phyloP scores from a whole-genome alignment of 1,140 invertebrate species.

The Scaptodrosophila lebanonensis region DNA sequence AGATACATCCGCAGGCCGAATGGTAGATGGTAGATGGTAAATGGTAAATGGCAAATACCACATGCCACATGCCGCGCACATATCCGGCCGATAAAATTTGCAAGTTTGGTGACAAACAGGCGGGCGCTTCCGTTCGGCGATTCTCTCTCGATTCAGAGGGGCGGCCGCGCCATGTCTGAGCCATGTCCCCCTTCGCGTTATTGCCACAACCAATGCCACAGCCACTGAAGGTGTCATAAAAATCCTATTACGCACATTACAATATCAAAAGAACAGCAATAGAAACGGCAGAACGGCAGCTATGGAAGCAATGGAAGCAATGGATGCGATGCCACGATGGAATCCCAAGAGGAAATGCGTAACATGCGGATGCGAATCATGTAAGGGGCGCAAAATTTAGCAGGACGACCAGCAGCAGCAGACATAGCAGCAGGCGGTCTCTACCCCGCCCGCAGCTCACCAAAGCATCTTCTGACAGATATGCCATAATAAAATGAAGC shows the following conservation, averaged over 20 bases:
- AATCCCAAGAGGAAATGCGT: conserved; percentile 56
- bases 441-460: conserved; percentile 3
- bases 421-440: conserved; percentile 4
- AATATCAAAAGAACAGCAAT: conserved; percentile 59
- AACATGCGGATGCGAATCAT: conserved; percentile 36
- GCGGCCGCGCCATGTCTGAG: too few relatives aligned
- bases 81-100: conserved; percentile 66
- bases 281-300: too few relatives aligned
- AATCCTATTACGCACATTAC: conserved; percentile 72
- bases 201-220: conserved; percentile 23
- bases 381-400: conserved; percentile 16
- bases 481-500: conserved; percentile 67
- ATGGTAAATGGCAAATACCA: too few relatives aligned
- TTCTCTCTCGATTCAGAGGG: too few relatives aligned
- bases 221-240: conserved; percentile 63
- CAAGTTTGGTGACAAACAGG: conserved; percentile 65
- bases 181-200: too few relatives aligned
- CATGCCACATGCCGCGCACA: conserved; percentile 45
- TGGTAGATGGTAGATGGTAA: too few relatives aligned
- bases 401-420: neutral
- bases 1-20: too few relatives aligned
- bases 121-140: too few relatives aligned
- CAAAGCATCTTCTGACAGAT: conserved; percentile 46
- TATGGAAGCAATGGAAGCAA: too few relatives aligned
- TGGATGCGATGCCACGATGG: conserved; percentile 34